phyloP scores from a whole-genome alignment of 2,113 vertebrate species.

The Plecturocebus donacophilus region DNA sequence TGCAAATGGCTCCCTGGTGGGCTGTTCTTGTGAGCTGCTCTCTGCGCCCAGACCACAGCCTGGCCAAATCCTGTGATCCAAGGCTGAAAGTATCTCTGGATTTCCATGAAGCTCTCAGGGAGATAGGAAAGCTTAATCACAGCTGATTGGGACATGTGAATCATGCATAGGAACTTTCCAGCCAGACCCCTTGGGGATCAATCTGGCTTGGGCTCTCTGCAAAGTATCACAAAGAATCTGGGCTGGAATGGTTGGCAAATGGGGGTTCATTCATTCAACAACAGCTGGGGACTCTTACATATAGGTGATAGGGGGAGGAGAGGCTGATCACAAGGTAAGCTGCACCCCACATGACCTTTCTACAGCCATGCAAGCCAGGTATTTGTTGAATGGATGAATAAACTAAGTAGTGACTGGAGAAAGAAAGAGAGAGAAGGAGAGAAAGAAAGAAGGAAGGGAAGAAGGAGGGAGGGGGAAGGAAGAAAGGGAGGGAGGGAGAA shows the following conservation, averaged over 20 bases:
- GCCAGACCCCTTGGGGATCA: not conserved
- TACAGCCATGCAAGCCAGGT: not conserved
- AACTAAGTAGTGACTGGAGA: not conserved
- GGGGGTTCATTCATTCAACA: not conserved
- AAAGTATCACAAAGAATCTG: not conserved
- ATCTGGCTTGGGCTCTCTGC: not conserved
- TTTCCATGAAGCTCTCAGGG: not conserved
- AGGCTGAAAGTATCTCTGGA: constrained; percentile 56
- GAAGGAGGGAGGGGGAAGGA: too few relatives aligned
- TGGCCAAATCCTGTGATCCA: constrained; percentile 30
- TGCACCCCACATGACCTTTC: not conserved
- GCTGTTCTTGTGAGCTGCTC: not conserved
- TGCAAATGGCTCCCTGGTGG: not conserved
- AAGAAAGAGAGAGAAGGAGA: not conserved
- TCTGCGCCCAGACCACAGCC: not conserved
- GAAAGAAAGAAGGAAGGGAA: not conserved
- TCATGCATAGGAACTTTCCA: not conserved
- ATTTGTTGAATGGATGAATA: not conserved
- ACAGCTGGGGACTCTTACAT: not conserved
- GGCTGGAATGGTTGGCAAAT: not conserved
- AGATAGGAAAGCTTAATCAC: constrained; percentile 15
- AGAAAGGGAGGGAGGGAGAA: not conserved
- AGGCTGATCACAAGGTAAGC: not conserved
- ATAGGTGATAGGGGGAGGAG: not conserved
- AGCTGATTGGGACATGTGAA: constrained; percentile 10